These are phyloP conservation scores for Cheilosia vulpina DNA, from an alignment of 2,888 invertebrate species.

Conservation along the genomic window DNA sequence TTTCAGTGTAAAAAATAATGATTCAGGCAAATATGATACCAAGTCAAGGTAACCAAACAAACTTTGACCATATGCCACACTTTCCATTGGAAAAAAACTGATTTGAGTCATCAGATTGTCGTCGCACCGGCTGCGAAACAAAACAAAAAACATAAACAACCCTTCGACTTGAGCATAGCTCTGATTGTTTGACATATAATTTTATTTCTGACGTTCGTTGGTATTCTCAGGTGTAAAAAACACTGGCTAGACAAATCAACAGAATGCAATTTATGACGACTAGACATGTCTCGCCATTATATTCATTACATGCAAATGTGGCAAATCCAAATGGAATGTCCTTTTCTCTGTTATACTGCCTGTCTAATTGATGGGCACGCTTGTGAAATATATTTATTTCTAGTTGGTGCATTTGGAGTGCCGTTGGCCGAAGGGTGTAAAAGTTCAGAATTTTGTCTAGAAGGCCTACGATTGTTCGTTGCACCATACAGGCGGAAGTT, in stretches of 20 bases:
- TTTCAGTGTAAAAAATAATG: neutral
- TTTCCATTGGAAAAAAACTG: constrained; percentile 13
- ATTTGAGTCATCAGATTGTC: constrained; percentile 47
- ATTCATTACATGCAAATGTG: neutral
- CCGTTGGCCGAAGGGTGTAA: too few relatives aligned
- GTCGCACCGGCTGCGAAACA: constrained; percentile 3
- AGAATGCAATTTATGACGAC: neutral
- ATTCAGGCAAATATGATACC: constrained; percentile 8
- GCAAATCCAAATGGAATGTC: constrained; percentile 11
- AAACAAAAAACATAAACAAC: constrained; percentile 4
- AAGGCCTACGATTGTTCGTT: too few relatives aligned
- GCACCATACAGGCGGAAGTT: too few relatives aligned
- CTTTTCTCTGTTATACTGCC: neutral
- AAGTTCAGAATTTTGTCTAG: too few relatives aligned
- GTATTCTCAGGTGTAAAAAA: neutral
- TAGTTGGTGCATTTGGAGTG: neutral
- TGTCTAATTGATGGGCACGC: neutral
- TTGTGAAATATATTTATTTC: neutral
- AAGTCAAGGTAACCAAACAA: constrained; percentile 31
- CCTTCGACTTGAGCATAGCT: neutral
- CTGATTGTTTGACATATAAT: constrained; percentile 30
- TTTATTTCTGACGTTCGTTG: neutral
- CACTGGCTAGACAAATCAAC: constrained; percentile 18
- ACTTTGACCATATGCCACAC: constrained; percentile 25
- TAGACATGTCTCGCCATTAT: neutral